Evolutionary conservation across 2,797 vertebrate species (phyloP), one percentile per base, ranked within the genome.

Genomic region (Bucorvus abyssinicus): DNA sequence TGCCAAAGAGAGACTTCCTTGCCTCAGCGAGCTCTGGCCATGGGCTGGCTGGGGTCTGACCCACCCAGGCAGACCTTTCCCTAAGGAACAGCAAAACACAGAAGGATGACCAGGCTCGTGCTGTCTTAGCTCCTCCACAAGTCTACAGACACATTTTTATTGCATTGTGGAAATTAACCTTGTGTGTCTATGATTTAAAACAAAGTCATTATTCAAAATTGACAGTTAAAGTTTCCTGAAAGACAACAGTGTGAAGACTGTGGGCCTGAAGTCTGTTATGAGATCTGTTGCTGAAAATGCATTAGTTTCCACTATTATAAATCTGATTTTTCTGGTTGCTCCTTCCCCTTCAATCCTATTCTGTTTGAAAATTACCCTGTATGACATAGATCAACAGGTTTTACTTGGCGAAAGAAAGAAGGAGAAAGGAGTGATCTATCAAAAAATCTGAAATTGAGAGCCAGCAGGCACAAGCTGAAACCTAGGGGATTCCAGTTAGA

Each of bases 61-160:
- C 18, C 45, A 40, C 40, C 2, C 50, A 78, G 29, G 27, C 0
- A 2, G 12, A 64, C 7, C 17, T 49, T 60, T 60, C 30, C 29
- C 36, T 56, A 56, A 32, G 29, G 23, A 90, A 71, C 1, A 7
- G 21, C 13, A 65, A 56, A 92, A 42, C 1, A 4, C 26, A 13
- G 26, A 17, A 16, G 29, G 26, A n/a, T 78, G 45, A n/a, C 14
- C 45, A 38, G 3, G n/a, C 3, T 61, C 17, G 30, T 0, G 0
- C 34, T 76, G 12, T 32, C 32, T 61, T 34, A 65, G 19, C 9
- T 65, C 50, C n/a, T 75, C 44, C 4, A 0, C 17, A 67, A 90
- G 6, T 17, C 53, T 53, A 49, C 50, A 82, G 56, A 57, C 23
- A 64, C 3, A 8, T 6, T 57, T 5, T 4, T n/a, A 36, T 3